Base-by-base conservation (phyloP, 1,140 invertebrate genomes). In the Vollenhovia emeryi region DNA sequence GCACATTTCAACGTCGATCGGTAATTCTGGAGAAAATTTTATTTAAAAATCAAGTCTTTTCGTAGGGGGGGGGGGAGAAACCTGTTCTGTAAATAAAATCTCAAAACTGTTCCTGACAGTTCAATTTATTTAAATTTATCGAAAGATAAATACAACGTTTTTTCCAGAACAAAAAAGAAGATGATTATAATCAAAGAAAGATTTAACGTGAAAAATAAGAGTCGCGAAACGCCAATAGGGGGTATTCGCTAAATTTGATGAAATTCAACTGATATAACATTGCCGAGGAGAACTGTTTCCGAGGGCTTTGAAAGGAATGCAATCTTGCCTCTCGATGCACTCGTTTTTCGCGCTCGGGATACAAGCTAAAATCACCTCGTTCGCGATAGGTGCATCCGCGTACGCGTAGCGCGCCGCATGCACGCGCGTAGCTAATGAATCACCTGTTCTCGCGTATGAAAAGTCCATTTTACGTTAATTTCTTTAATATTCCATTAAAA, bases 401-500 rank as follows among this genome's bases (percentile, higher is more conserved):
- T 68, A 52, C 33, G 30, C 18, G 27, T 13, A 36, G n/a, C 15
- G n/a, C 15, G 40, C 27, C 57, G 57, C 36, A n/a, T 27, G 33
- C 66, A 30, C 36, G 48, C 64, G 24, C 48, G 18, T 15, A 43
- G 78, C 78, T 80, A 80, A 80, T 80, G 78, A 80, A 80, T 80
- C 64, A 71, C 36, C 64, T 55, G 48, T 57, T 80, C 48, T 40
- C 18, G 52, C 78, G 50, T 73, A 82, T 82, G 66, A 73, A 82
- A 71, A 73, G 66, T 40, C 78, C 66, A 57, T 73, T 82, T 73
- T 45, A 52, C 50, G 78, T 73, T 82, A 82, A 82, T 82, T 71
- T 82, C 66, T 82, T 82, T 82, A 73, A 82, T 82, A 73, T 82
- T 57, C 78, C 66, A 82, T 82, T 82, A 71, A 80, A 80, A 71